Conservation (phyloP, 2,888 invertebrate species). For the Spilosoma lubricipeda region DNA sequence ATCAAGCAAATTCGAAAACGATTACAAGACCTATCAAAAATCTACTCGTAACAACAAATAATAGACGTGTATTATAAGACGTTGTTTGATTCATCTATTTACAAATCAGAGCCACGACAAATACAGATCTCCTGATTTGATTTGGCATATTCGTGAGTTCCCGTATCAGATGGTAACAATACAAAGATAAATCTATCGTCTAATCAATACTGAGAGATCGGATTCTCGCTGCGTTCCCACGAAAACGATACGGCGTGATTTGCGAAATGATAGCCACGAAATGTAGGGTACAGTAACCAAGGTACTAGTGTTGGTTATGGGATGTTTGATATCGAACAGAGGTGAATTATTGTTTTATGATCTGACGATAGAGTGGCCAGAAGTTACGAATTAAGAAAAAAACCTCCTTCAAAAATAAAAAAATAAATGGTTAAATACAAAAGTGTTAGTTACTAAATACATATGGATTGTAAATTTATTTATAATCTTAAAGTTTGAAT, state of each 20-base stretch:
- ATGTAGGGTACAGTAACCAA: slow-evolving; percentile 38
- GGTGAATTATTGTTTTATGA: slow-evolving; percentile 11
- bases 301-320: slow-evolving; percentile 4
- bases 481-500: too few relatives aligned
- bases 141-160: slow-evolving; percentile 61
- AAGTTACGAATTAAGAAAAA: not conserved
- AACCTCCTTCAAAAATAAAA: not conserved
- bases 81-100: slow-evolving; percentile 11
- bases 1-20: not conserved
- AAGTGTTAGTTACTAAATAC: too few relatives aligned
- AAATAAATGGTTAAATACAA: too few relatives aligned
- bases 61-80: not conserved
- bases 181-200: slow-evolving; percentile 65
- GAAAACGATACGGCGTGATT: slow-evolving; percentile 63
- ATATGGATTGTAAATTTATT: too few relatives aligned
- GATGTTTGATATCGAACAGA: slow-evolving; percentile 10
- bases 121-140: slow-evolving; percentile 31
- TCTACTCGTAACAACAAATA: not conserved
- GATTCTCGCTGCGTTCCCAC: slow-evolving; percentile 68
- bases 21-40: not conserved
- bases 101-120: slow-evolving; percentile 39
- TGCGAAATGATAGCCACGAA: slow-evolving; percentile 61
- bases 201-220: slow-evolving; percentile 69
- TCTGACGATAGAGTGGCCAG: not conserved
- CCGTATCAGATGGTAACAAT: slow-evolving; percentile 68